phyloP scores from a whole-genome alignment of 1,140 invertebrate species.

The Spodoptera litura region DNA sequence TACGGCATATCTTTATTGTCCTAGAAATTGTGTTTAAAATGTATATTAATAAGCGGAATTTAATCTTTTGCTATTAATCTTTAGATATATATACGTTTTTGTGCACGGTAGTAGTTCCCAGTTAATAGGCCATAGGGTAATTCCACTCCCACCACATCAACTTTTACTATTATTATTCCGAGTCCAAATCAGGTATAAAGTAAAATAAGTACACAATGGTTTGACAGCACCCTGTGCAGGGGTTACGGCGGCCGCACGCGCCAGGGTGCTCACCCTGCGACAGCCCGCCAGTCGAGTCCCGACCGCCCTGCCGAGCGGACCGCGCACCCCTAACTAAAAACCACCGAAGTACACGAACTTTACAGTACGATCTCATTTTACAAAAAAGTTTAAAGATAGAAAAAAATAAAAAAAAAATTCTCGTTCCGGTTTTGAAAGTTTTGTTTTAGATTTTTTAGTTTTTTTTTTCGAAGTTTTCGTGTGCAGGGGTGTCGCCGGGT shows the following conservation, averaged over 20 bases:
- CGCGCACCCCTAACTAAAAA: conserved; percentile 71
- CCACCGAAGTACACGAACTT: conserved; percentile 54
- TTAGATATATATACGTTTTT: not conserved
- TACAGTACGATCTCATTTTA: conserved; percentile 54
- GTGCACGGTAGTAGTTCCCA: not conserved
- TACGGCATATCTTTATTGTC: not conserved
- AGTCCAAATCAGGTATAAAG: conserved; percentile 40
- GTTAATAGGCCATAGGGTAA: not conserved
- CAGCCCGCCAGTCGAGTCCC: conserved; percentile 72
- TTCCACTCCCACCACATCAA: conserved; percentile 7
- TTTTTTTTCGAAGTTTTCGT: conserved; percentile 47
- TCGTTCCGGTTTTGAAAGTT: conserved; percentile 19
- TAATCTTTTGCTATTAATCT: too few species aligned
- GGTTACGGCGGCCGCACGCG: conserved; percentile 72
- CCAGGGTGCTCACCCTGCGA: conserved; percentile 72
- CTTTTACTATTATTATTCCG: conserved; percentile 28
- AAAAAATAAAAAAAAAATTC: conserved; percentile 16
- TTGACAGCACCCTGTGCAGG: conserved; percentile 63
- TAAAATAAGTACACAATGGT: conserved; percentile 44
- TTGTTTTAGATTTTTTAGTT: conserved; percentile 33
- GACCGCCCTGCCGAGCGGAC: conserved; percentile 76
- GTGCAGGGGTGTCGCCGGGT: conserved; percentile 71
- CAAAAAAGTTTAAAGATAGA: conserved; percentile 32
- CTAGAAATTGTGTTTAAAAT: too few species aligned
- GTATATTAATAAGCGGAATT: too few species aligned